These are phyloP conservation scores for Nomia melanderi DNA, from an alignment of 1,140 invertebrate species.

Conservation along the genomic window DNA sequence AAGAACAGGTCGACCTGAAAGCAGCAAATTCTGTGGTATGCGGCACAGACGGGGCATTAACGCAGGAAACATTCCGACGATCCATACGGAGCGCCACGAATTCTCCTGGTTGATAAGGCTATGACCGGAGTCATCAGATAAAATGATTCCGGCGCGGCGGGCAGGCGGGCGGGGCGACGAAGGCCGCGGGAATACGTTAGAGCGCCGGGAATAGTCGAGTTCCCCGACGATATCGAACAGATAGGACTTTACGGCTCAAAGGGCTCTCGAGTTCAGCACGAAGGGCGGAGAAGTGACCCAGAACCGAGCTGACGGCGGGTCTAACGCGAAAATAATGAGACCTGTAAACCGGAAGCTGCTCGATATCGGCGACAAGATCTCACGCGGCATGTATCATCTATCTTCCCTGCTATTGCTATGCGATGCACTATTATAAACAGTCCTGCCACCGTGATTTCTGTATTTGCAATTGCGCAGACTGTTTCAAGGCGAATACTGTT, in stretches of 20 bases:
- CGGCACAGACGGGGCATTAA: constrained; percentile 9
- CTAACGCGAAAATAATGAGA: constrained; percentile 68
- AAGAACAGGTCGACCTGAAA: not conserved
- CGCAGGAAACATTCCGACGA: constrained; percentile 24
- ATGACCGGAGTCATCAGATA: constrained; percentile 23
- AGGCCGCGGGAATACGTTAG: constrained; percentile 14
- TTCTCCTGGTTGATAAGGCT: constrained; percentile 8
- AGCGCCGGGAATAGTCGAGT: constrained; percentile 22
- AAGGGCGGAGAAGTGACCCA: constrained; percentile 39
- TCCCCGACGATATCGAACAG: constrained; percentile 30
- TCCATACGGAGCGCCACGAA: constrained; percentile 5
- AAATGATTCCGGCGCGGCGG: constrained; percentile 10
- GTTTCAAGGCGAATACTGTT: no score
- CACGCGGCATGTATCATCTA: constrained; percentile 43
- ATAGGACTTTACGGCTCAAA: constrained; percentile 41
- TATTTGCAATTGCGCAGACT: not conserved
- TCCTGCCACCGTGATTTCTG: not conserved
- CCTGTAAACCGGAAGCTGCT: constrained; percentile 57
- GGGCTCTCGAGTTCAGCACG: constrained; percentile 29
- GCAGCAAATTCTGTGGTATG: not conserved
- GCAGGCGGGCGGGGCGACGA: constrained; percentile 36
- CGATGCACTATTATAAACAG: constrained; percentile 35
- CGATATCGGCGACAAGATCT: constrained; percentile 55
- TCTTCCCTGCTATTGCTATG: constrained; percentile 31
- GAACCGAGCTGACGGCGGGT: constrained; percentile 27